These are phyloP conservation scores for Stegana nigrithorax DNA, from an alignment of 2,888 invertebrate genomes.

Conservation along the genomic window DNA sequence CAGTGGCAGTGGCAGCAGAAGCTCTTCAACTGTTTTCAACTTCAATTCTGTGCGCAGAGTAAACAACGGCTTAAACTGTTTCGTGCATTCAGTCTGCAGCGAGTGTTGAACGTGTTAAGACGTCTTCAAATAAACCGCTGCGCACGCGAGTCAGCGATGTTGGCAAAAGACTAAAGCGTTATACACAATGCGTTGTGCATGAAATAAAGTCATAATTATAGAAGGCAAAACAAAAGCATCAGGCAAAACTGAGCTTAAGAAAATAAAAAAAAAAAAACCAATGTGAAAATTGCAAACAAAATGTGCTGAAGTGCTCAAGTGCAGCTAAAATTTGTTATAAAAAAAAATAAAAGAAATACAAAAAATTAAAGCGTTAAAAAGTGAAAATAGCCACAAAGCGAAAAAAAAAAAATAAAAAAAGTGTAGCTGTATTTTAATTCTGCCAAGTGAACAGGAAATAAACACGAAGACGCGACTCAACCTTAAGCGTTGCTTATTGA, in stretches of 20 bases:
- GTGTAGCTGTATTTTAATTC: not conserved
- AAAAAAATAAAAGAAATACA: conserved; percentile 8
- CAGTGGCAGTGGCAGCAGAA: not conserved
- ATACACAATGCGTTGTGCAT: not conserved
- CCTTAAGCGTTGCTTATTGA: too few species aligned
- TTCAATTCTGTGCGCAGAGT: not conserved
- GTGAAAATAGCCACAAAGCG: conserved; percentile 46
- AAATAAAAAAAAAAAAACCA: conserved; percentile 24
- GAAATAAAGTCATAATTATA: conserved; percentile 1
- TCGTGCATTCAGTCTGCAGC: conserved; percentile 50
- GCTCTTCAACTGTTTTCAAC: conserved; percentile 11
- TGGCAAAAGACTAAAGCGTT: not conserved
- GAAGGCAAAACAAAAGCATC: conserved; percentile 17
- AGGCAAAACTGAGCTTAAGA: conserved; percentile 4
- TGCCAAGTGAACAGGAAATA: not conserved
- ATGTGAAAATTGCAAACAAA: conserved; percentile 8
- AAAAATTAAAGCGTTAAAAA: conserved; percentile 36
- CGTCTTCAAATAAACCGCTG: conserved; percentile 35
- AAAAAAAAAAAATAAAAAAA: not conserved
- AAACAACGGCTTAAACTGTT: conserved; percentile 26
- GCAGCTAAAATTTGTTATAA: not conserved
- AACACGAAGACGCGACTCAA: not conserved
- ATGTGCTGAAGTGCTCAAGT: not conserved
- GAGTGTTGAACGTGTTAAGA: conserved; percentile 61
- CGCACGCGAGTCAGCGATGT: not conserved